phyloP scores from a whole-genome alignment of 2,797 vertebrate species.

The Phrynocephalus forsythii region DNA sequence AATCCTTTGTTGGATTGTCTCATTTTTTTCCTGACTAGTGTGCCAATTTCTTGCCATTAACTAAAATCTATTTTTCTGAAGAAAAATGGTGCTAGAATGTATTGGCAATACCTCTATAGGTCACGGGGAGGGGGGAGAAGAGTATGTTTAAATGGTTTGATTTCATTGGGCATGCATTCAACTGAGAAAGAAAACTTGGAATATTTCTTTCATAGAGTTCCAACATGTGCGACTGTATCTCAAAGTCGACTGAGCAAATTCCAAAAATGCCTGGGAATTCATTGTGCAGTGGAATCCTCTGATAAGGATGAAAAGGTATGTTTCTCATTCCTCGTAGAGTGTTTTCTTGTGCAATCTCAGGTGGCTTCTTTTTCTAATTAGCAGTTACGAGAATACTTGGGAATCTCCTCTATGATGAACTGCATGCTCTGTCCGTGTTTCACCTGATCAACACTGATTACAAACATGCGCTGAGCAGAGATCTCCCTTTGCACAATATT shows the following conservation, averaged over 20 bases:
- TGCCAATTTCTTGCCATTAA: not conserved
- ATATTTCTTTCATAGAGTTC: not conserved
- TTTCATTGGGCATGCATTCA: not conserved
- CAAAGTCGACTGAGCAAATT: not conserved
- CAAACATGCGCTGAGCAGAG: slow-evolving; percentile 68
- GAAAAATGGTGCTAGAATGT: not conserved
- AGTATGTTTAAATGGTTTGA: no score
- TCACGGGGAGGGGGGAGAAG: no score
- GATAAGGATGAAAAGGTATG: not conserved
- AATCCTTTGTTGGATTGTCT: not conserved
- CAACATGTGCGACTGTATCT: not conserved
- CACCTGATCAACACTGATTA: slow-evolving; percentile 70
- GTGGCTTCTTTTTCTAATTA: not conserved
- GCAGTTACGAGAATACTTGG: not conserved
- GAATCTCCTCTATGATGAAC: slow-evolving; percentile 67
- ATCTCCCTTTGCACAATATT: not conserved
- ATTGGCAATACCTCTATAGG: no score
- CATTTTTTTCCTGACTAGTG: not conserved
- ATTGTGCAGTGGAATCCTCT: not conserved
- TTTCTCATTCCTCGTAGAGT: not conserved
- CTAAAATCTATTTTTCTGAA: not conserved
- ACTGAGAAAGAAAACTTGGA: not conserved
- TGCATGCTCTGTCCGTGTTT: slow-evolving; percentile 73
- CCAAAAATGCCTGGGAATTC: not conserved
- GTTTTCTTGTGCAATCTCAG: not conserved